Evolutionary conservation across 2,888 invertebrate genomes (phyloP).

Genomic region (Phytoseiulus persimilis): DNA sequence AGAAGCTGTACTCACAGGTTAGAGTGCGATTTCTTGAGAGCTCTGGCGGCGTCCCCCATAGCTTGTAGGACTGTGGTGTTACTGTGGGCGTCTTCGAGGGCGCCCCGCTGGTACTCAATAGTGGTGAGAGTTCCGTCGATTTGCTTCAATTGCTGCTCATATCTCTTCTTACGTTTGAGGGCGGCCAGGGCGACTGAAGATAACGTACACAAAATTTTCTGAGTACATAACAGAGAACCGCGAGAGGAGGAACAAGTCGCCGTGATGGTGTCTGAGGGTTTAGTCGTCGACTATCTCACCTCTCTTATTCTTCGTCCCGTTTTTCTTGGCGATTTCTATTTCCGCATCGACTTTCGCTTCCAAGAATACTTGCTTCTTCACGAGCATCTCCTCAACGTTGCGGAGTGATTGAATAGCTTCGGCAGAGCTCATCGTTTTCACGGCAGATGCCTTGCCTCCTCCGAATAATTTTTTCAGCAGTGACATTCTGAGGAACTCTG

Average conservation of each 20-base stretch:
- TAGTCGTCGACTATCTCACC: slow-evolving; percentile 46
- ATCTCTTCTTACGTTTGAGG: slow-evolving; percentile 90
- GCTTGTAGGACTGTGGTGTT: slow-evolving; percentile 93
- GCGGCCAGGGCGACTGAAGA: slow-evolving; percentile 81
- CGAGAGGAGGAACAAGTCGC: too few species aligned
- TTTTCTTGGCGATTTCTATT: slow-evolving; percentile 72
- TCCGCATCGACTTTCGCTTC: slow-evolving; percentile 90
- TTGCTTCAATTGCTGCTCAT: slow-evolving; percentile 90
- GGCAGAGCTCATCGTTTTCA: slow-evolving; percentile 74
- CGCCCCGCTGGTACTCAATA: slow-evolving; percentile 92
- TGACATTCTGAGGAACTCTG: too few species aligned
- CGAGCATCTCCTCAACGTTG: slow-evolving; percentile 90
- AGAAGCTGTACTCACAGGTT: slow-evolving; percentile 56
- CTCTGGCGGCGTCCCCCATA: slow-evolving; percentile 91
- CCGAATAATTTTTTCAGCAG: slow-evolving; percentile 84
- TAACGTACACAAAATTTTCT: too few species aligned
- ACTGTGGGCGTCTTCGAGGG: slow-evolving; percentile 87
- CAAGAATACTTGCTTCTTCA: slow-evolving; percentile 91
- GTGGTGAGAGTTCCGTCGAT: slow-evolving; percentile 96
- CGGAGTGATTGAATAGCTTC: slow-evolving; percentile 94
- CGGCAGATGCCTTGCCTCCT: slow-evolving; percentile 64
- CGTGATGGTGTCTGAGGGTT: neutral
- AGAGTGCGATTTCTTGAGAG: slow-evolving; percentile 87
- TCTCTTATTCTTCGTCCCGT: slow-evolving; percentile 92
- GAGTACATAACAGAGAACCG: too few species aligned